Evolutionary conservation across 2,888 invertebrate species (phyloP), one percentile per base, ranked within the genome.

Genomic region (Exocentrus adspersus): DNA sequence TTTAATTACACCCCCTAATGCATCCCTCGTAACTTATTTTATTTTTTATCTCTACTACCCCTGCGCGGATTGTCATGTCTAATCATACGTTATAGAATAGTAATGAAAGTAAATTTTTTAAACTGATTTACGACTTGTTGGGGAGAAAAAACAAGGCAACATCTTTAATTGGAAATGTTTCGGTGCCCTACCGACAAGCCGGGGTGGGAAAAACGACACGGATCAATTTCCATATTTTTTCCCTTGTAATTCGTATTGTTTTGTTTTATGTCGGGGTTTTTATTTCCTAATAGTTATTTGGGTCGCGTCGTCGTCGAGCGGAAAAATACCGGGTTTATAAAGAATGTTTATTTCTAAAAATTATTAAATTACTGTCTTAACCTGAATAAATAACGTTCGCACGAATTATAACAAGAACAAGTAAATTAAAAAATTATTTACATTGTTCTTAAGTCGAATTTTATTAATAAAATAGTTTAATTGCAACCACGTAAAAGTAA

Each of bases 81-180:
- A 60, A 68, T 65, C 65, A 63, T 56, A 48, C 63, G 65, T 59
- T 68, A 63, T 59, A 61, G 60, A 63, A 61, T 51, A 52, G 51
- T 61, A 63, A 65, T 65, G 63, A 63, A 68, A 65, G 63, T 65
- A 61, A 62, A 63, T 57, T 60, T 68, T 65, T 42, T 59, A 59
- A 63, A 61, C 46, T 68, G 65, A 68, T 68, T 68, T 65, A 65
- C 48, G 63, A 48, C 60, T 41, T 30, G 50, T 51, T 28, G 57
- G 54, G 58, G 60, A 50, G 7, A 54, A 50, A 64, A 62, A 60
- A 62, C 62, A 67, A 59, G 50, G 37, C 53, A 62, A 46, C 64
- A 48, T 67, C 62, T 67, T 64, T 62, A 64, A 62, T 62, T 62
- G 57, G 60, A 60, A 19, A 48, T 64, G 64, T 52, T 67, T 62